Evolutionary conservation across 2,797 vertebrate genomes (phyloP).

Genomic region (Orestias chungarensis): DNA sequence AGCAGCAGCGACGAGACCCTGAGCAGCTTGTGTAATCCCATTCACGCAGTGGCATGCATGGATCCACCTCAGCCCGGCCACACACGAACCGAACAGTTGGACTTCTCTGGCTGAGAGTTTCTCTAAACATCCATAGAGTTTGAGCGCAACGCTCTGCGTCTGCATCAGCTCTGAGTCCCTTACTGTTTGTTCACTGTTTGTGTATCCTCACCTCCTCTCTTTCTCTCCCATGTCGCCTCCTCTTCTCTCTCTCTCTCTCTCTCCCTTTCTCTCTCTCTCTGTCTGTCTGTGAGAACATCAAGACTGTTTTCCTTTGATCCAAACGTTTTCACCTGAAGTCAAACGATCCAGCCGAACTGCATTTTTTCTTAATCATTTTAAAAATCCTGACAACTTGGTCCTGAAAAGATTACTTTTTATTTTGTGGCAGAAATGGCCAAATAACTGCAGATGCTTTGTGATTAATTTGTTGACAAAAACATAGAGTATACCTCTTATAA

Average conservation of each 20-base stretch:
- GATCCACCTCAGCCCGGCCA: conserved; percentile 22
- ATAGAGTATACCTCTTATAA: no score
- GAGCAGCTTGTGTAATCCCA: conserved; percentile 78
- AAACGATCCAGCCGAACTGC: neutral
- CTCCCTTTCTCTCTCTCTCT: neutral
- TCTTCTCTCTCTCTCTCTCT: neutral
- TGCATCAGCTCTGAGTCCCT: conserved; percentile 27
- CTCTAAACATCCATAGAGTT: conserved; percentile 79
- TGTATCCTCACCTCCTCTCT: conserved; percentile 6
- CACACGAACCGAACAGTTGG: conserved; percentile 20
- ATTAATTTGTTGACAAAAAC: no score
- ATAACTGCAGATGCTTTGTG: neutral
- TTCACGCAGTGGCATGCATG: conserved; percentile 71
- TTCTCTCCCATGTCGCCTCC: neutral
- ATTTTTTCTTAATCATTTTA: neutral
- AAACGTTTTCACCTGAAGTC: neutral
- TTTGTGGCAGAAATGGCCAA: neutral
- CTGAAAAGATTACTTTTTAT: no score
- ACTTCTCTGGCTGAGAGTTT: neutral
- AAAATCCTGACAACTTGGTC: neutral
- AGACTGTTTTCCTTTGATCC: neutral
- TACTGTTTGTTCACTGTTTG: conserved; percentile 22
- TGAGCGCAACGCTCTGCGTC: conserved; percentile 78
- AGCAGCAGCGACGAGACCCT: conserved; percentile 77
- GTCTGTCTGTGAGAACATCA: neutral